Conservation (phyloP, 2,888 invertebrate genomes). For the Didymodactylos carnosus region DNA sequence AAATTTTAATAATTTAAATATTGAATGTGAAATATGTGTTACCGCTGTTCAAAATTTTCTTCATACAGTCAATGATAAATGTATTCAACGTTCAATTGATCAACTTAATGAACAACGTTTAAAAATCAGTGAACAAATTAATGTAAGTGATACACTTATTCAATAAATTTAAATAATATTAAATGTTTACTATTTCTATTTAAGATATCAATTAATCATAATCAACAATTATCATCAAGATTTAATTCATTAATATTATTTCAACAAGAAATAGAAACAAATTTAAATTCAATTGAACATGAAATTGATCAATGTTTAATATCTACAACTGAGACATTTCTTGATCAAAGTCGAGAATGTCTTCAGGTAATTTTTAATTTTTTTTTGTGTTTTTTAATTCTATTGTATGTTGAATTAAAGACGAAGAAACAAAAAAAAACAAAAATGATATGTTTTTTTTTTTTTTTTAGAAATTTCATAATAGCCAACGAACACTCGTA, state of each 20-base stretch:
- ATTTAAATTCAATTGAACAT: background rate
- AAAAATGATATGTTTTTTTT: background rate
- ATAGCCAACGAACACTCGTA: background rate
- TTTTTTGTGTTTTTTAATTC: background rate
- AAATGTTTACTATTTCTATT: background rate
- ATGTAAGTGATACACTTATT: background rate
- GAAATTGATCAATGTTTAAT: background rate
- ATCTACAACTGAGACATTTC: background rate
- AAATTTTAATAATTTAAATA: too few species aligned
- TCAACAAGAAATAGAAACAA: background rate
- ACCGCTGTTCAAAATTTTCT: too few species aligned
- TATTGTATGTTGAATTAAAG: background rate
- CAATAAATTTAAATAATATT: too few species aligned
- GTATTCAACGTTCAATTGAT: background rate
- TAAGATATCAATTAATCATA: background rate
- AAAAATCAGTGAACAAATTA: background rate
- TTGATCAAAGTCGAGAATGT: background rate
- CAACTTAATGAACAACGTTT: background rate
- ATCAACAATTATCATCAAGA: background rate
- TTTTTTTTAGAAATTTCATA: background rate
- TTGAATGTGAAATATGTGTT: too few species aligned
- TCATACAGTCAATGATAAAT: too few species aligned
- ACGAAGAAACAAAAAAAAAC: background rate
- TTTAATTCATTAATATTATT: background rate
- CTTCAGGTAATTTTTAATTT: background rate